These are phyloP conservation scores for Oryzias celebensis DNA, from an alignment of 2,113 vertebrate genomes.

Conservation along the genomic window DNA sequence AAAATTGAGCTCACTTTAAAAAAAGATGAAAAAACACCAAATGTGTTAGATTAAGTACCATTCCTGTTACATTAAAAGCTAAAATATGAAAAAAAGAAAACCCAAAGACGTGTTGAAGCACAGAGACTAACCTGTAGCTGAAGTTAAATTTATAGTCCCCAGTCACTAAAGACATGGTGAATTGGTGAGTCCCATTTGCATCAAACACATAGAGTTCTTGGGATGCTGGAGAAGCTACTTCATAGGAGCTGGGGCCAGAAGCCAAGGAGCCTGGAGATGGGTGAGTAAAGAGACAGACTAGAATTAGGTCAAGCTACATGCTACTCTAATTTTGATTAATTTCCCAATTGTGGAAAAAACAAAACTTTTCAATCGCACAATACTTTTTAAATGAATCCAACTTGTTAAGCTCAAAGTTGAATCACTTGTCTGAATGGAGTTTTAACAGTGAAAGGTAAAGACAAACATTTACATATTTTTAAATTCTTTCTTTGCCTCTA, in stretches of 20 bases:
- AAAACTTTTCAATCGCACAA: too few relatives aligned
- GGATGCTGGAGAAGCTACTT: conserved; percentile 91
- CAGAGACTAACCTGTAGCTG: conserved; percentile 82
- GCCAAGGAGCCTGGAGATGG: conserved; percentile 56
- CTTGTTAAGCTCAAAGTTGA: too few relatives aligned
- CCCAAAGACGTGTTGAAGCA: background rate
- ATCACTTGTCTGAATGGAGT: too few relatives aligned
- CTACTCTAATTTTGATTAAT: too few relatives aligned
- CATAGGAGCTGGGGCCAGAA: conserved; percentile 84
- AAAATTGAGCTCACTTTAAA: background rate
- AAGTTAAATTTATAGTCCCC: conserved; percentile 98
- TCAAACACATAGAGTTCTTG: conserved; percentile 98
- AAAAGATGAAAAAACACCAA: too few relatives aligned
- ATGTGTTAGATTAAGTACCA: background rate
- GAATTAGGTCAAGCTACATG: too few relatives aligned
- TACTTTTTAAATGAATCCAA: too few relatives aligned
- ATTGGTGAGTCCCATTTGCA: conserved; percentile 94
- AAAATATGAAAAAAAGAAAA: background rate
- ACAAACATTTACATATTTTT: too few relatives aligned
- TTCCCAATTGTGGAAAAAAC: too few relatives aligned
- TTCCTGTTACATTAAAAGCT: background rate
- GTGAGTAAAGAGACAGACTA: background rate
- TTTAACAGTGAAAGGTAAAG: too few relatives aligned
- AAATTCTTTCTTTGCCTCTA: too few relatives aligned
- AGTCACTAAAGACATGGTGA: conserved; percentile 91